A percentile compares a stretch with the other conserved stretches of the same genome.
Conservation (phyloP, 2,113 vertebrate genomes). For the Podarcis raffonei region DNA sequence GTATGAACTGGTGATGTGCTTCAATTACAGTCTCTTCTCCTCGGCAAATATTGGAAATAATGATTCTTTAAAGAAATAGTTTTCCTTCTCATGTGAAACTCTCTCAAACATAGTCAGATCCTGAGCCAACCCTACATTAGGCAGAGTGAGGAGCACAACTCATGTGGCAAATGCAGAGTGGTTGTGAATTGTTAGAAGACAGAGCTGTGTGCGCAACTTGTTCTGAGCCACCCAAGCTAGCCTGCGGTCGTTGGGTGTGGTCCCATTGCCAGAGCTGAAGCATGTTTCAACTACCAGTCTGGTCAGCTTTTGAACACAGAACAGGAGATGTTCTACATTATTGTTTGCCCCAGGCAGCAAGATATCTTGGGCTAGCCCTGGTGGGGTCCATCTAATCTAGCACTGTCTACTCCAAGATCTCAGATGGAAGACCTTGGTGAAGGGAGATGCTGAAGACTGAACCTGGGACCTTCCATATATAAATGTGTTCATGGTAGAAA, state of each 20-base stretch:
- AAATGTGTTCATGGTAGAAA: not conserved
- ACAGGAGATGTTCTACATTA: no score
- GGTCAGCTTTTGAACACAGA: no score
- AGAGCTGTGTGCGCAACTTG: no score
- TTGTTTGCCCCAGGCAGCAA: no score
- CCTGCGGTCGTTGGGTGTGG: no score
- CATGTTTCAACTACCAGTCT: no score
- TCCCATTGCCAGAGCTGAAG: not conserved
- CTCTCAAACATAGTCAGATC: slow-evolving; percentile 12
- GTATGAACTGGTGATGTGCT: slow-evolving; percentile 5
- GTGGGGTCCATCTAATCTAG: not conserved
- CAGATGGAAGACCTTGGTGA: not conserved
- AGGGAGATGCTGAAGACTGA: not conserved
- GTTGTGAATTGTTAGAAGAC: no score
- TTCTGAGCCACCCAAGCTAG: no score
- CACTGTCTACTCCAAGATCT: not conserved
- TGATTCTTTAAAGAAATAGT: slow-evolving; percentile 57
- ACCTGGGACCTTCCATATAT: not conserved
- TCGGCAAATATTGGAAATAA: slow-evolving; percentile 59
- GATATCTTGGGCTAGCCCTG: no score
- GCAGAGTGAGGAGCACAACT: no score
- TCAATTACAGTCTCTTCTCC: slow-evolving; percentile 57
- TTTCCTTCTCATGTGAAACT: slow-evolving; percentile 52
- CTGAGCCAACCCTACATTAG: no score
- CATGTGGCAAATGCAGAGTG: no score